phyloP scores from a whole-genome alignment of 2,888 invertebrate genomes.

The Dasypolia templi region DNA sequence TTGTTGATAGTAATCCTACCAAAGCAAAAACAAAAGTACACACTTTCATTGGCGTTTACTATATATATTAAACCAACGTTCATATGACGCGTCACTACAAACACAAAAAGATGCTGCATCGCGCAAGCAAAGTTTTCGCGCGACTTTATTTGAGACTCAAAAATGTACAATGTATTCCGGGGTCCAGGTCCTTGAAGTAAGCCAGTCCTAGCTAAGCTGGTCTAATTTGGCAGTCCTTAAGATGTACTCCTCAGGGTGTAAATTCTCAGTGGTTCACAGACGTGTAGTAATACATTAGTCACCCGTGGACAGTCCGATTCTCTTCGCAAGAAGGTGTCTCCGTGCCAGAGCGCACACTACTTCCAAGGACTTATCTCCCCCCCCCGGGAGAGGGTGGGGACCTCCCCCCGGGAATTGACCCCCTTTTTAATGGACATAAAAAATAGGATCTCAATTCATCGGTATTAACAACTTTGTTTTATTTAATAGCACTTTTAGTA shows the following conservation, averaged over 20 bases:
- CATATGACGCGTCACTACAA: too few relatives aligned
- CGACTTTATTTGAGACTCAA: not conserved
- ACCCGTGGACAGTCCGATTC: not conserved
- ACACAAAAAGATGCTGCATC: conserved; percentile 54
- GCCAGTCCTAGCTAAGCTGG: conserved; percentile 66
- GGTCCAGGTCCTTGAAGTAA: conserved; percentile 63
- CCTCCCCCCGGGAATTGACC: too few relatives aligned
- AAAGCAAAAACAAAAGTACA: not conserved
- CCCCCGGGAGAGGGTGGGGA: not conserved
- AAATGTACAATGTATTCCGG: rapidly evolving
- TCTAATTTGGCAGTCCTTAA: conserved; percentile 36
- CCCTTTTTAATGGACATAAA: not conserved
- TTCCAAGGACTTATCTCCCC: not conserved
- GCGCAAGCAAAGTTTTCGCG: conserved; percentile 48
- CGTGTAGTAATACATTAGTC: too few relatives aligned
- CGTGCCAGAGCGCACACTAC: not conserved
- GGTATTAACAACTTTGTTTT: not conserved
- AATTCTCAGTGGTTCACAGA: not conserved
- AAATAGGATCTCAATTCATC: not conserved
- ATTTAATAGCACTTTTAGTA: not conserved
- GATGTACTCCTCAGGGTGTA: conserved; percentile 9
- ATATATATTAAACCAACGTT: too few relatives aligned
- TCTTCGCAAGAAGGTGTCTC: not conserved
- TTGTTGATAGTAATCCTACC: not conserved
- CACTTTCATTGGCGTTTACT: not conserved